A percentile compares a stretch with the other conserved stretches of the same genome.
Evolutionary conservation across 2,888 invertebrate species (phyloP).

Genomic region (Lasioglossum villosulum): DNA sequence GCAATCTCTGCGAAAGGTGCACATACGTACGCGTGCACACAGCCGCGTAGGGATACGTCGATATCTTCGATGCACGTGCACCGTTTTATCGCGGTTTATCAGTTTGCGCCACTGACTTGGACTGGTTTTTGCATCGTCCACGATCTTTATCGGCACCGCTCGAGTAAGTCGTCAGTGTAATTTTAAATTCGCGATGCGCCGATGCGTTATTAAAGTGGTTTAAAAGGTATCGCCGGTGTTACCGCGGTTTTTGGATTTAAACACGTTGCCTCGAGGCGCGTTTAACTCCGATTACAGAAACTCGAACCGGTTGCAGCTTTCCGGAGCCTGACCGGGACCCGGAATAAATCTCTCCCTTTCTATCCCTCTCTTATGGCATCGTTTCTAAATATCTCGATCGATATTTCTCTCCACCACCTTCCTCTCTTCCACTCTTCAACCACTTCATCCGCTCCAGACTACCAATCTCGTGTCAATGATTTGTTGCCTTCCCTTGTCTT

Average conservation of each 20-base stretch:
- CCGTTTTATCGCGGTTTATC: slow-evolving; percentile 54
- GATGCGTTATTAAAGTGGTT: slow-evolving; percentile 56
- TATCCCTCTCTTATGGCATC: too few species aligned
- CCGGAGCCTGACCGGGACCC: slow-evolving; percentile 13
- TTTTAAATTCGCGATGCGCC: slow-evolving; percentile 67
- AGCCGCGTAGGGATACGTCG: background rate
- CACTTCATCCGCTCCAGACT: background rate
- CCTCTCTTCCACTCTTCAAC: background rate
- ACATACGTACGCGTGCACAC: background rate
- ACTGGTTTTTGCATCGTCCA: slow-evolving; percentile 24
- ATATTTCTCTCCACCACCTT: too few species aligned
- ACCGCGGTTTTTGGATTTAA: slow-evolving; percentile 57
- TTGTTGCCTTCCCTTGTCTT: background rate
- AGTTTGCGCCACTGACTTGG: slow-evolving; percentile 38
- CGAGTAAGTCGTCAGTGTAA: slow-evolving; percentile 63
- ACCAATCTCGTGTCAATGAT: background rate
- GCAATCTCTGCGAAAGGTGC: slow-evolving; percentile 32
- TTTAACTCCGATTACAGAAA: slow-evolving; percentile 53
- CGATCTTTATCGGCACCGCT: slow-evolving; percentile 60
- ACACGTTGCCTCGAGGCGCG: slow-evolving; percentile 43
- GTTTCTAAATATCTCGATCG: background rate
- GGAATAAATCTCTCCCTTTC: slow-evolving; percentile 13
- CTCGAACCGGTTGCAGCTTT: slow-evolving; percentile 44
- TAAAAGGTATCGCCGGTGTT: slow-evolving; percentile 41
- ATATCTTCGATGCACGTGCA: slow-evolving; percentile 21